A percentile compares a stretch with the other conserved stretches of the same genome.
Conservation (phyloP, 2,888 invertebrate genomes). For the Rotaria socialis region DNA sequence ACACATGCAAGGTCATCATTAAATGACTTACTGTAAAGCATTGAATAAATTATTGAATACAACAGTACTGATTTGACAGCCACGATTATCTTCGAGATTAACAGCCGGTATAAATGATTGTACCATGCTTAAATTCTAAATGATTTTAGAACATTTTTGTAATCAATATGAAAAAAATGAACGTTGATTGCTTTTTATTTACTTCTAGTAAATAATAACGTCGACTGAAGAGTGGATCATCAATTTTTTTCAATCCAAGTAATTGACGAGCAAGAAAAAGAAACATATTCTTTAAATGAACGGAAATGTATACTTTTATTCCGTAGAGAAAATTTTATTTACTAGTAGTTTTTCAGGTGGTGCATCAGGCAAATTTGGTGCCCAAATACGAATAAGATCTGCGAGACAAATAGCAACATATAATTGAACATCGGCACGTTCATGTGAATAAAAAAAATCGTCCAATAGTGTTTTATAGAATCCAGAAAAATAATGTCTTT, state of each 20-base stretch:
- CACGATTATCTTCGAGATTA: slow-evolving; percentile 91
- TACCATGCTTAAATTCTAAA: slow-evolving; percentile 81
- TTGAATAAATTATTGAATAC: background rate
- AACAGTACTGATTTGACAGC: slow-evolving; percentile 19
- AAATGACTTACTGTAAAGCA: slow-evolving; percentile 10
- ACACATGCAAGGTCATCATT: no score
- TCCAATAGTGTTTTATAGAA: background rate
- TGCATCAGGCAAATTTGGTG: slow-evolving; percentile 94
- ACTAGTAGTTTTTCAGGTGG: slow-evolving; percentile 83
- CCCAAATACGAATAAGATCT: slow-evolving; percentile 88
- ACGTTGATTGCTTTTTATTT: slow-evolving; percentile 37
- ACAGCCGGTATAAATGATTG: slow-evolving; percentile 98
- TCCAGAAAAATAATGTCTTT: background rate
- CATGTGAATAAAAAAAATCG: slow-evolving; percentile 82
- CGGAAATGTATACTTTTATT: slow-evolving; percentile 28
- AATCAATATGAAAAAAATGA: background rate
- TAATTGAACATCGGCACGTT: slow-evolving; percentile 84
- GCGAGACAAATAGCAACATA: slow-evolving; percentile 94
- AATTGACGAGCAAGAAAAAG: slow-evolving; percentile 88
- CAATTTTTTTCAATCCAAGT: slow-evolving; percentile 85
- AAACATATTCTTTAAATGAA: slow-evolving; percentile 64
- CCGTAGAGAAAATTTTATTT: slow-evolving; percentile 46
- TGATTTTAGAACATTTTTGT: slow-evolving; percentile 30
- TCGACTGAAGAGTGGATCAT: slow-evolving; percentile 91
- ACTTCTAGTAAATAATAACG: slow-evolving; percentile 88